These are phyloP conservation scores for Melieria omissa DNA, from an alignment of 2,888 invertebrate genomes.

Conservation along the genomic window DNA sequence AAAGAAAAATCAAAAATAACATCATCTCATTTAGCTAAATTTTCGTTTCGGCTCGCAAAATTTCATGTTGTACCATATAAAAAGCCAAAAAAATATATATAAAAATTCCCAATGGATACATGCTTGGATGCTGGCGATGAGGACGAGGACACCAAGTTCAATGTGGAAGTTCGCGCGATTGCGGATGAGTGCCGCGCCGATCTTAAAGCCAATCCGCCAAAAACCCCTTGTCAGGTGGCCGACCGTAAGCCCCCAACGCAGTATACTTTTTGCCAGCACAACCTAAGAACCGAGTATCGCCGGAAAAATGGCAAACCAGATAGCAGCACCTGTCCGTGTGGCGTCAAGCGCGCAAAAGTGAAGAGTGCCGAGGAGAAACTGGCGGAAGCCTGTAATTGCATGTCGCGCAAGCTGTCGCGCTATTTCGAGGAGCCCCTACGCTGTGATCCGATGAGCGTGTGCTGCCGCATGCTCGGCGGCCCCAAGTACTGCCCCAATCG, in stretches of 20 bases:
- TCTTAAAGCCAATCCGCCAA: not conserved
- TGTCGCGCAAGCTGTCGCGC: slow-evolving; percentile 11
- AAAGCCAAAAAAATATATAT: no score
- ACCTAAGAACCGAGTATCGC: slow-evolving; percentile 23
- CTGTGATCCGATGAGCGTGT: slow-evolving; percentile 22
- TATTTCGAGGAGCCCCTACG: slow-evolving; percentile 16
- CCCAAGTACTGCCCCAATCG: slow-evolving; percentile 3
- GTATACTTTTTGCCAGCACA: slow-evolving; percentile 25
- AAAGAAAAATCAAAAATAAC: no score
- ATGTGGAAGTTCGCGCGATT: slow-evolving; percentile 5
- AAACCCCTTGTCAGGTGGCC: slow-evolving; percentile 8
- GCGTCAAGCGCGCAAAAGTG: not conserved
- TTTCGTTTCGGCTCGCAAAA: no score
- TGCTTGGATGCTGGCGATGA: no score
- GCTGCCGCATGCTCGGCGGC: slow-evolving; percentile 19
- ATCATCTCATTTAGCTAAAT: no score
- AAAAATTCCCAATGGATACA: no score
- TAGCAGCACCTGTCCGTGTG: not conserved
- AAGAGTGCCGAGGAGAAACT: slow-evolving; percentile 15
- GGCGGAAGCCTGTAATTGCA: slow-evolving; percentile 21
- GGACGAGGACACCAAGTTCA: slow-evolving; percentile 5
- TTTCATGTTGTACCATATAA: no score
- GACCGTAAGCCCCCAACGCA: slow-evolving; percentile 14
- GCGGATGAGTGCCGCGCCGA: slow-evolving; percentile 7
- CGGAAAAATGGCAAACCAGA: not conserved